Evolutionary conservation across 2,888 invertebrate genomes (phyloP), one percentile per base, ranked within the genome.

Genomic region (Zhuqinia jingwanae): DNA sequence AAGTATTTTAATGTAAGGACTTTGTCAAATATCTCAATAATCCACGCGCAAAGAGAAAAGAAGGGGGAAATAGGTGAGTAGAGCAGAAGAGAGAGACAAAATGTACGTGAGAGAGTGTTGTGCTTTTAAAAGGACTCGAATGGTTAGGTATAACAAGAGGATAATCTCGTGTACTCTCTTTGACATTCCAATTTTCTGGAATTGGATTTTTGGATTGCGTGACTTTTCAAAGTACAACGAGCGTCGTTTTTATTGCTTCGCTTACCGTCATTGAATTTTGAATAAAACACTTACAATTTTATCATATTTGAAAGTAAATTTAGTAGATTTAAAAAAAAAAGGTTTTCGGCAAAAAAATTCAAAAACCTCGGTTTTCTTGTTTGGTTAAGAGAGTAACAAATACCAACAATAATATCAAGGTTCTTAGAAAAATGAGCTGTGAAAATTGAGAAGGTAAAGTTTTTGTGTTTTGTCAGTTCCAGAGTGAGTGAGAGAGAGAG

Each of bases 341-440:
- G 75, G 15, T 56, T 20, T 20, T 22, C 36, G 36, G 42, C 2
- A 30, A n/a, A 63, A 60, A 1, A 47, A 50, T 65, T 15, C 22
- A 53, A 47, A 56, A 65, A 70, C 56, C 70, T 65, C n/a, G 8
- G 30, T 79, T 80, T 70, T 56, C 56, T 68, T 36, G 1, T 25
- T 5, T 22, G 11, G 53, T 53, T 2, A 2, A 53, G n/a, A n/a
- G 20, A 53, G 53, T 20, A 53, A 2, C 25, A 56, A 20, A 47
- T n/a, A 47, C 53, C 50, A 27, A 27, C 22, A 6, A 5, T 10
- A 11, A 10, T 56, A 60, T 8, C 27, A 42, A 15, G 36, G 25
- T 70, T 68, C 56, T 30, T 68, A 22, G 22, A 70, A 68, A n/a
- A 80, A 80, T 70, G 80, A 56, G 70, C 68, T 80, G 80, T 70